Evolutionary conservation across 2,797 vertebrate genomes (phyloP).

Genomic region (Pogonophryne albipinna): DNA sequence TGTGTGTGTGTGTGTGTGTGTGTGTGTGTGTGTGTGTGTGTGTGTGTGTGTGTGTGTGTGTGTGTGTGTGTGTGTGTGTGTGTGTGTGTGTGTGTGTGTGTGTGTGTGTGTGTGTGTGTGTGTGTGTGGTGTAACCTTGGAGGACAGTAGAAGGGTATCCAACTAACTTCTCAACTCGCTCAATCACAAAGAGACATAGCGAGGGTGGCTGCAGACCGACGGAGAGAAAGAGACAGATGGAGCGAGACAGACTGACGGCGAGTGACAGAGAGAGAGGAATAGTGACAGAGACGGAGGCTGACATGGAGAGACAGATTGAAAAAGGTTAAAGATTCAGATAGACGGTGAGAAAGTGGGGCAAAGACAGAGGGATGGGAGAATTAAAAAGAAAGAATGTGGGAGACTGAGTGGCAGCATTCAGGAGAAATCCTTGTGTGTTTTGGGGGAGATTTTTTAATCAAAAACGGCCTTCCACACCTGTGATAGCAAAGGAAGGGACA

Average conservation of each 20-base stretch:
- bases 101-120: slow-evolving; percentile 16
- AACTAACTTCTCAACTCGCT: slow-evolving; percentile 71
- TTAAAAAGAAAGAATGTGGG: slow-evolving; percentile 39
- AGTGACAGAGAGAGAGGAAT: slow-evolving; percentile 55
- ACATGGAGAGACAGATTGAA: slow-evolving; percentile 68
- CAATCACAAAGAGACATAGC: slow-evolving; percentile 71
- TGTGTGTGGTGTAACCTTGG: slow-evolving; percentile 60
- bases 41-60: slow-evolving; percentile 30
- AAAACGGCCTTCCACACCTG: neutral
- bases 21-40: slow-evolving; percentile 34
- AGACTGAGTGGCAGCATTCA: slow-evolving; percentile 13
- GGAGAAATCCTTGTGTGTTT: slow-evolving; percentile 24
- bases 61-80: slow-evolving; percentile 20
- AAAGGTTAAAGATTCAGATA: slow-evolving; percentile 73
- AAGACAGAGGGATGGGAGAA: slow-evolving; percentile 47
- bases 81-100: neutral
- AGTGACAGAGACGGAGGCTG: slow-evolving; percentile 62
- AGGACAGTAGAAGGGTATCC: slow-evolving; percentile 70
- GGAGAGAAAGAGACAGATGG: slow-evolving; percentile 65
- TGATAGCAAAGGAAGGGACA: neutral
- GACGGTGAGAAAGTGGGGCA: slow-evolving; percentile 35
- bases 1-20: neutral
- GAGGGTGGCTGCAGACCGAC: slow-evolving; percentile 57
- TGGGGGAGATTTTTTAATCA: slow-evolving; percentile 18
- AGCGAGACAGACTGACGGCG: slow-evolving; percentile 51